Evolutionary conservation across 2,888 invertebrate genomes (phyloP).

Genomic region (Ochropacha duplaris): DNA sequence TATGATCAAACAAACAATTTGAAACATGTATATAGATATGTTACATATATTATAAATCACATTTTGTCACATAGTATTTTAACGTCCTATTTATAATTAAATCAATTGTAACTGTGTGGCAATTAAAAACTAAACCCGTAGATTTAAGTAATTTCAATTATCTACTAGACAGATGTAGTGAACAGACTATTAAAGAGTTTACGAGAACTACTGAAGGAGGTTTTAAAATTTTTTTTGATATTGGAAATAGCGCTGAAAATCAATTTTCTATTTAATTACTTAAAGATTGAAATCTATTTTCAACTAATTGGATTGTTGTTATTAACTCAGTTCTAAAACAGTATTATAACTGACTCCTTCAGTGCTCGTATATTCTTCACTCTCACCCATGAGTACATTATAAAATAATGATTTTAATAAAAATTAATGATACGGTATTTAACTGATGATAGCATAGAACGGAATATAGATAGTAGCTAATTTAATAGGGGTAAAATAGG

Average conservation of each 20-base stretch:
- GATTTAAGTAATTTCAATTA: slow-evolving; percentile 3
- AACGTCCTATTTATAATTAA: too few species aligned
- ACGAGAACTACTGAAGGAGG: neutral
- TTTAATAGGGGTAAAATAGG: slow-evolving; percentile 72
- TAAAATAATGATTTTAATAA: slow-evolving; percentile 27
- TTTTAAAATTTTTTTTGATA: neutral
- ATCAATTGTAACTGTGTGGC: neutral
- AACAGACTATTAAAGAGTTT: slow-evolving; percentile 9
- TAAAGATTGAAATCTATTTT: neutral
- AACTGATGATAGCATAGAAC: slow-evolving; percentile 69
- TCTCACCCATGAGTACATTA: slow-evolving; percentile 15
- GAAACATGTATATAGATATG: neutral
- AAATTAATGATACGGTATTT: slow-evolving; percentile 58
- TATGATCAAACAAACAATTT: neutral
- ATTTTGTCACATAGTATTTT: neutral
- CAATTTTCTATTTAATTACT: neutral
- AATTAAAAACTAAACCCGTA: neutral
- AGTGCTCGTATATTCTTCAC: slow-evolving; percentile 5
- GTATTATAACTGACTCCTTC: neutral
- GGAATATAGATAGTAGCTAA: slow-evolving; percentile 73
- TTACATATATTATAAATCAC: neutral
- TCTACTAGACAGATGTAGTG: slow-evolving; percentile 8
- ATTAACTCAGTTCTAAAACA: neutral
- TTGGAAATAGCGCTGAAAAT: neutral
- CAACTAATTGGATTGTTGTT: neutral